Evolutionary conservation across 1,140 invertebrate genomes (phyloP).

Genomic region (Venturia canescens): DNA sequence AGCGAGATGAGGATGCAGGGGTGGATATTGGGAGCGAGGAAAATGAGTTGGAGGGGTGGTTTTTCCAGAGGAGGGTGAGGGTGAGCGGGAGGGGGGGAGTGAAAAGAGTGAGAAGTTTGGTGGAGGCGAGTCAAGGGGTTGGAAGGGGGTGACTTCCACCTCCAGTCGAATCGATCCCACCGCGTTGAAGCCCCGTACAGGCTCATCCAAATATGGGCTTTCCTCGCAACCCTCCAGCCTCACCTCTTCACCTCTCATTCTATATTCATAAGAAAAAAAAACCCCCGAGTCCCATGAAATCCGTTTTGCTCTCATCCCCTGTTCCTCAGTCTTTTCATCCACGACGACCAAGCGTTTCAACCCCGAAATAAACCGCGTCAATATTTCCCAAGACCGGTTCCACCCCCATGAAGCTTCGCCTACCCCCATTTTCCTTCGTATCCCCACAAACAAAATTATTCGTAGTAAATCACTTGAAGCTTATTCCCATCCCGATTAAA

Average conservation of each 20-base stretch:
- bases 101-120: not conserved
- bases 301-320: not conserved
- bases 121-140: not conserved
- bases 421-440: too few relatives aligned
- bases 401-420: too few relatives aligned
- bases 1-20: constrained; percentile 38
- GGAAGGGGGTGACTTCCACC: constrained; percentile 31
- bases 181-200: constrained; percentile 71
- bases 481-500: too few relatives aligned
- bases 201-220: constrained; percentile 72
- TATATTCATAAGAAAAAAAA: not conserved
- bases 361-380: not conserved
- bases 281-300: not conserved
- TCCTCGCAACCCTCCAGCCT: constrained; percentile 47
- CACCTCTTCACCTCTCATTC: constrained; percentile 43
- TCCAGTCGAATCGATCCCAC: constrained; percentile 74
- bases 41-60: constrained; percentile 42
- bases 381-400: too few relatives aligned
- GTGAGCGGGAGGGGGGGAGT: too few relatives aligned
- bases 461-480: too few relatives aligned
- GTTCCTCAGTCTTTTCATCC: too few relatives aligned
- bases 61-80: not conserved
- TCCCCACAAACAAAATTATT: too few relatives aligned
- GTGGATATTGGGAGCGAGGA: constrained; percentile 69
- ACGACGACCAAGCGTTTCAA: too few relatives aligned